Evolutionary conservation across 2,797 vertebrate species (phyloP).

Genomic region (Pseudotriccus pelzelni): DNA sequence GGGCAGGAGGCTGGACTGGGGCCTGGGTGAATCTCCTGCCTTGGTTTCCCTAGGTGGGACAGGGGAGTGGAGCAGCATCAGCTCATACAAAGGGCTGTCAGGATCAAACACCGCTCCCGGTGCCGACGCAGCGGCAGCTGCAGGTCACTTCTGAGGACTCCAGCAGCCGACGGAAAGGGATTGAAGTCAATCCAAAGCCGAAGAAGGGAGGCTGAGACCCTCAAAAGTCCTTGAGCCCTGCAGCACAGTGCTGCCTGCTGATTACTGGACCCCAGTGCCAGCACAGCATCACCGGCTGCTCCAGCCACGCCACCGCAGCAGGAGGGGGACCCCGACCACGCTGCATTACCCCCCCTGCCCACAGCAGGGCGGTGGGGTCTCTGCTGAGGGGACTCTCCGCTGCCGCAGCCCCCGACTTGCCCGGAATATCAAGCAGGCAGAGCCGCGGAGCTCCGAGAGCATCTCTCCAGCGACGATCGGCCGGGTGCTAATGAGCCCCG

Average conservation of each 20-base stretch:
- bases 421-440: conserved; percentile 52
- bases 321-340: background rate
- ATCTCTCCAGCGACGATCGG: background rate
- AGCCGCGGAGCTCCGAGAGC: background rate
- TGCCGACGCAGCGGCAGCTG: background rate
- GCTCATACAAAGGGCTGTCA: accelerated
- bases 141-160: background rate
- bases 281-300: background rate
- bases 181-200: background rate
- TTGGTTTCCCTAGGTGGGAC: background rate
- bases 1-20: background rate
- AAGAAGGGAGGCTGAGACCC: conserved; percentile 43
- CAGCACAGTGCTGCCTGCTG: background rate
- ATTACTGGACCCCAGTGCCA: background rate
- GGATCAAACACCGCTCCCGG: accelerated
- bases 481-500: background rate
- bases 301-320: accelerated
- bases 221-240: conserved; percentile 68
- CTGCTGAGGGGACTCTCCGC: background rate
- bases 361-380: background rate
- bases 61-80: background rate
- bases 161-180: background rate
- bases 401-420: conserved; percentile 43
- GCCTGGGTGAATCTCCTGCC: background rate
- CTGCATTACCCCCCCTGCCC: accelerated